A percentile compares a stretch with the other conserved stretches of the same genome.
Evolutionary conservation across 2,888 invertebrate species (phyloP).

Genomic region (Cryptops parisi): DNA sequence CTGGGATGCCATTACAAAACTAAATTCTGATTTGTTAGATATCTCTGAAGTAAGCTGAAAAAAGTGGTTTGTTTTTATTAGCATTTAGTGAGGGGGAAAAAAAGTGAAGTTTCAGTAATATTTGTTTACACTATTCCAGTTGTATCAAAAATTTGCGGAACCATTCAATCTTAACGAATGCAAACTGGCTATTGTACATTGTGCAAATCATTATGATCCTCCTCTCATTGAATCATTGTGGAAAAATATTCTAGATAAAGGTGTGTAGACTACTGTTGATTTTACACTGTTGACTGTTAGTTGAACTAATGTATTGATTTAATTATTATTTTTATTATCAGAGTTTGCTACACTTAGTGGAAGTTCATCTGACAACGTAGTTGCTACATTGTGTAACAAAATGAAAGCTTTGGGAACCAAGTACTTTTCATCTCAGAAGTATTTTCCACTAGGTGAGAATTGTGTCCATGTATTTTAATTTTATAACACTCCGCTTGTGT

Average conservation of each 20-base stretch:
- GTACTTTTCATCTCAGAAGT: constrained; percentile 66
- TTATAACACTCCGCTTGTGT: not conserved
- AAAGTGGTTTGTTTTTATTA: no score
- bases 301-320: no score
- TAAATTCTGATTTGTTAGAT: constrained; percentile 70
- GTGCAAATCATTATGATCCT: constrained; percentile 81
- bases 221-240: constrained; percentile 79
- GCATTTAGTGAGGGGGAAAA: constrained; percentile 12
- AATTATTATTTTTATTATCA: constrained; percentile 19
- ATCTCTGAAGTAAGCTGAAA: constrained; percentile 58
- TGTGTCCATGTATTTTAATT: not conserved
- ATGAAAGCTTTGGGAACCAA: constrained; percentile 58
- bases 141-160: constrained; percentile 85
- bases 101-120: constrained; percentile 1
- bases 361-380: constrained; percentile 20
- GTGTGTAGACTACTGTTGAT: constrained; percentile 5
- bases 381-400: constrained; percentile 45
- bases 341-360: constrained; percentile 23
- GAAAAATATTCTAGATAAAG: constrained; percentile 56
- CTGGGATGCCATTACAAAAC: constrained; percentile 44
- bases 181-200: constrained; percentile 85
- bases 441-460: constrained; percentile 66
- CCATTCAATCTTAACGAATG: constrained; percentile 81
- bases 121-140: constrained; percentile 31
- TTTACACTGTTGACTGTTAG: no score